Percentiles rank a stretch among this genome's conserved stretches.
Evolutionary conservation across 2,797 vertebrate genomes (phyloP).

Genomic region (Chaetophractus vellerosus): DNA sequence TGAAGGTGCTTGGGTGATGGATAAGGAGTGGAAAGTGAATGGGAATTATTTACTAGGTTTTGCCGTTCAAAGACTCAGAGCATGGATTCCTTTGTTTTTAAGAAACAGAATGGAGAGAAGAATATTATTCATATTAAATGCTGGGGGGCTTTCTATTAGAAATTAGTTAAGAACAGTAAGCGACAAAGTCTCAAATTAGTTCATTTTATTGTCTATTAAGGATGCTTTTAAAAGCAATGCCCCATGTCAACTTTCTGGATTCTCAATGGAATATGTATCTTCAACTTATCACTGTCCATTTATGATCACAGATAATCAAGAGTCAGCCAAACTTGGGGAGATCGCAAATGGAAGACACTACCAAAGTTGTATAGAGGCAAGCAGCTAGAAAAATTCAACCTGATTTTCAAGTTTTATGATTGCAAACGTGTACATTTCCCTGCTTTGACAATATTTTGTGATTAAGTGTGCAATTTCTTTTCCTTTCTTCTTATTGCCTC

Average conservation of each 20-base stretch:
- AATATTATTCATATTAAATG: constrained; percentile 5
- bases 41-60: background rate
- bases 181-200: background rate
- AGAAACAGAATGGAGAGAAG: constrained; percentile 20
- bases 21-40: background rate
- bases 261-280: background rate
- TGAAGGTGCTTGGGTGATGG: background rate
- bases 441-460: constrained; percentile 45
- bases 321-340: background rate
- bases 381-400: background rate
- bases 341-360: constrained; percentile 25
- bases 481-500: constrained; percentile 50
- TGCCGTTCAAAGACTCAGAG: background rate
- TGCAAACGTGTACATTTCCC: background rate
- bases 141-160: background rate
- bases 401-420: constrained; percentile 61
- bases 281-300: background rate
- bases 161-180: constrained; percentile 49
- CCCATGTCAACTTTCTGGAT: background rate
- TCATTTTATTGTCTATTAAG: constrained; percentile 30
- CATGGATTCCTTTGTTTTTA: background rate
- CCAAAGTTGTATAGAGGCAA: background rate
- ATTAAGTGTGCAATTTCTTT: constrained; percentile 66
- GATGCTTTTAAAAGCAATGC: constrained; percentile 14
- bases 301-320: constrained; percentile 9